Percentiles rank a stretch among this genome's conserved stretches.
phyloP scores from a whole-genome alignment of 2,888 invertebrate genomes.

The Lampropteryx suffumata region DNA sequence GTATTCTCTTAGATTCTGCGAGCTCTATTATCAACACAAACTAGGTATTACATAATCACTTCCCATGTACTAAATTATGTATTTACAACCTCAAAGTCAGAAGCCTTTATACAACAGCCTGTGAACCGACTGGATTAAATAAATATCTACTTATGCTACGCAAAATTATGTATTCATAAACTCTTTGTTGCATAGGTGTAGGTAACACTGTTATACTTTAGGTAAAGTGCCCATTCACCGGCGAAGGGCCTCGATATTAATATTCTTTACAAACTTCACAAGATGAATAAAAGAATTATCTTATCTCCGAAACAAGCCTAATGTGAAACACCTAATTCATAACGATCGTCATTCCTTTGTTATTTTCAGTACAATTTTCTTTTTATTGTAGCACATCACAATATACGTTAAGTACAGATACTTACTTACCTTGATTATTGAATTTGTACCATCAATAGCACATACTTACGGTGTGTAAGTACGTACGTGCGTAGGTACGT shows the following conservation, averaged over 20 bases:
- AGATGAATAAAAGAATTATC: conserved; percentile 53
- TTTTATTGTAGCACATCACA: neutral
- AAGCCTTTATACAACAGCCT: neutral
- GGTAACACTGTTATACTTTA: neutral
- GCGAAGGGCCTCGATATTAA: conserved; percentile 11
- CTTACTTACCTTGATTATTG: no score
- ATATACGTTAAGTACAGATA: no score
- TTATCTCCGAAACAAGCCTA: conserved; percentile 46
- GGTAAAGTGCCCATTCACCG: neutral
- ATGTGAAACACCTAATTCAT: conserved; percentile 46
- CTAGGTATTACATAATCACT: no score
- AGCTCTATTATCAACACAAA: no score
- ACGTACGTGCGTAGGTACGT: no score
- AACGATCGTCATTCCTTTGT: conserved; percentile 39
- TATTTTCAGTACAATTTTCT: conserved; percentile 12
- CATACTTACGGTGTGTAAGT: no score
- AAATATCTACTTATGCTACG: neutral
- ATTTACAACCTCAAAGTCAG: neutral
- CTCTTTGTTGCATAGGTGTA: conserved; percentile 11
- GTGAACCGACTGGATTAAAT: neutral
- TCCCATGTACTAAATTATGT: no score
- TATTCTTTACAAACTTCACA: conserved; percentile 32
- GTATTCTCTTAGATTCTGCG: no score
- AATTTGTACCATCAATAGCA: no score
- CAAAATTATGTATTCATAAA: conserved; percentile 12